These are phyloP conservation scores for Trachymyrmex septentrionalis DNA, from an alignment of 1,140 invertebrate genomes.

Conservation along the genomic window DNA sequence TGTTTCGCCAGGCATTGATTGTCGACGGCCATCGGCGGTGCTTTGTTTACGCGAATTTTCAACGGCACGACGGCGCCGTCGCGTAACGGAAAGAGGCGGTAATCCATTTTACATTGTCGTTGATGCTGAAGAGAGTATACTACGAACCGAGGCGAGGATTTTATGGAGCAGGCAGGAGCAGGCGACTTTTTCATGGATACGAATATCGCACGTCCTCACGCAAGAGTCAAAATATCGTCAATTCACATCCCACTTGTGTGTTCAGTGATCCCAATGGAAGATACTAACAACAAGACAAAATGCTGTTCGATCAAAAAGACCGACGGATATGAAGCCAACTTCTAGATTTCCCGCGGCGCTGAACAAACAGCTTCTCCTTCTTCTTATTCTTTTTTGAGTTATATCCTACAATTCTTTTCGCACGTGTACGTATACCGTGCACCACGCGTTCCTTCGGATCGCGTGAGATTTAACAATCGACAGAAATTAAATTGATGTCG, in stretches of 20 bases:
- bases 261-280: not conserved
- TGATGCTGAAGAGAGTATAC: slow-evolving; percentile 44
- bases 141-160: not conserved
- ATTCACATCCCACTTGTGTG: not conserved
- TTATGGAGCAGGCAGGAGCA: not conserved
- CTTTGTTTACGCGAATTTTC: slow-evolving; percentile 60
- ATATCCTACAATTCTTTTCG: not conserved
- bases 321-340: not conserved
- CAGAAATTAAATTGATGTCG: slow-evolving; percentile 32
- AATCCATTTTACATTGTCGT: slow-evolving; percentile 60
- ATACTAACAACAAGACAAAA: slow-evolving; percentile 9
- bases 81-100: slow-evolving; percentile 33
- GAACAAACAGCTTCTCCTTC: slow-evolving; percentile 21
- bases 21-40: slow-evolving; percentile 7
- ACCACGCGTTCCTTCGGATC: not conserved
- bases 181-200: not conserved
- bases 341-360: slow-evolving; percentile 8
- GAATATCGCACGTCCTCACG: not conserved
- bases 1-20: slow-evolving; percentile 39
- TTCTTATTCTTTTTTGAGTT: slow-evolving; percentile 10
- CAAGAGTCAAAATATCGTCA: slow-evolving; percentile 19
- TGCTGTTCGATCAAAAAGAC: slow-evolving; percentile 9
- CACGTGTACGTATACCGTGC: not conserved
- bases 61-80: slow-evolving; percentile 44
- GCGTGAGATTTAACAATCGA: not conserved